phyloP scores from a whole-genome alignment of 2,113 vertebrate species.

The Delphinus delphis region DNA sequence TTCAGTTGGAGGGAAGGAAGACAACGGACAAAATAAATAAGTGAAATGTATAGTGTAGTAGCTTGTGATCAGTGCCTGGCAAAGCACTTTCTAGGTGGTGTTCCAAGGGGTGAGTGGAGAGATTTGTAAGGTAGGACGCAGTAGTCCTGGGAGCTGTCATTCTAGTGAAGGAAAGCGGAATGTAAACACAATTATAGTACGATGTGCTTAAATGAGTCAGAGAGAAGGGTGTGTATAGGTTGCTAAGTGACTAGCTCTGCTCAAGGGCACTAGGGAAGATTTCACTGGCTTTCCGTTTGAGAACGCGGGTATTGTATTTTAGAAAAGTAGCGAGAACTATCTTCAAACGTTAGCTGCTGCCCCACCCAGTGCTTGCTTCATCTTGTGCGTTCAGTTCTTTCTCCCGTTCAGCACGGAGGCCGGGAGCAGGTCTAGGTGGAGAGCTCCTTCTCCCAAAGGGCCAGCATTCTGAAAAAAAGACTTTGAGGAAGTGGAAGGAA shows the following conservation, averaged over 20 bases:
- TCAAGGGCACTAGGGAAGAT: slow-evolving; percentile 5
- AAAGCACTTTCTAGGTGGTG: background rate
- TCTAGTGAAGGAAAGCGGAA: background rate
- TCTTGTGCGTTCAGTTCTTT: background rate
- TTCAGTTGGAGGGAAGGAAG: background rate
- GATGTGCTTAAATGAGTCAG: slow-evolving; percentile 42
- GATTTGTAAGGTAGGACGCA: background rate
- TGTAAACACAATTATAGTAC: slow-evolving; percentile 67
- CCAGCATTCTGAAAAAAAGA: background rate
- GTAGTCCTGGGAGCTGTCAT: background rate
- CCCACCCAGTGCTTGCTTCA: background rate
- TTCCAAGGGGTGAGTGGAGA: background rate
- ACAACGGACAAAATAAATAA: background rate
- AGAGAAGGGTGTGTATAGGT: slow-evolving; percentile 22
- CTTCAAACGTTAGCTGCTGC: slow-evolving; percentile 39
- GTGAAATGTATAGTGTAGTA: background rate
- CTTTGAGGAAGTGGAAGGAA: background rate
- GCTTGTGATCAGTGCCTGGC: too few relatives aligned
- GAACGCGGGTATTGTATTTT: slow-evolving; percentile 25
- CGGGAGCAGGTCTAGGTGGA: background rate
- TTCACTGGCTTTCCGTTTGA: slow-evolving; percentile 21
- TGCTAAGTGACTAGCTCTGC: slow-evolving; percentile 56
- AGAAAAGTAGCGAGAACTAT: slow-evolving; percentile 9
- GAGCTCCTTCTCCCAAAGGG: background rate
- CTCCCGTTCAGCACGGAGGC: background rate